Percentiles rank a stretch among this genome's conserved stretches.
These are phyloP conservation scores for Micromesistius poutassou DNA, from an alignment of 2,797 vertebrate species.

Conservation along the genomic window DNA sequence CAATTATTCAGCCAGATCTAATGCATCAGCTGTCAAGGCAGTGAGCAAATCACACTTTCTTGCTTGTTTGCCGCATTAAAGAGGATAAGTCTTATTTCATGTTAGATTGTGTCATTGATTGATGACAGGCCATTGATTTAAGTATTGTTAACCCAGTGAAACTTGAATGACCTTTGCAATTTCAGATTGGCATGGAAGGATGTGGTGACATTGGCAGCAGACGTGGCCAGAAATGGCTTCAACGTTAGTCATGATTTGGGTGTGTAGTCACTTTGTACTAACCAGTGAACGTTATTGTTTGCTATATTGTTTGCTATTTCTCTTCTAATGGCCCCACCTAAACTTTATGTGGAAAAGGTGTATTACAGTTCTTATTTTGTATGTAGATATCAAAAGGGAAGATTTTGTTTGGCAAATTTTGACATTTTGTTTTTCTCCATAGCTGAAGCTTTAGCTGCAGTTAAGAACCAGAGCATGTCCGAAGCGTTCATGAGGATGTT, in stretches of 20 bases:
- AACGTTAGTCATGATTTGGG: conserved; percentile 94
- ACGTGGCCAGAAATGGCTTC: conserved; percentile 88
- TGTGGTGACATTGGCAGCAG: conserved; percentile 80
- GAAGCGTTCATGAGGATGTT: conserved; percentile 82
- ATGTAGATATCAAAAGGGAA: too few species aligned
- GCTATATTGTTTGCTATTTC: too few species aligned
- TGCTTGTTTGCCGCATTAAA: not conserved
- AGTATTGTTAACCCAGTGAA: not conserved
- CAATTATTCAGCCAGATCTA: conserved; percentile 37
- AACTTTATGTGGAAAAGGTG: not conserved
- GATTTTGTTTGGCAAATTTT: too few species aligned
- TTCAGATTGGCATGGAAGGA: conserved; percentile 86
- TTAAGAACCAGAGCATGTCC: conserved; percentile 79
- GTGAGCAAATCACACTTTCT: not conserved
- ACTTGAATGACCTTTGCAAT: conserved; percentile 20
- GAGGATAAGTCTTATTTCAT: not conserved
- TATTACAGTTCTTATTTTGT: not conserved
- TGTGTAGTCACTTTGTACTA: conserved; percentile 51
- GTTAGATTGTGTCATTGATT: not conserved
- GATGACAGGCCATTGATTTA: not conserved
- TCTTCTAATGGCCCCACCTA: not conserved
- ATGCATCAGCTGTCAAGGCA: conserved; percentile 14
- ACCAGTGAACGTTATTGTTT: not conserved
- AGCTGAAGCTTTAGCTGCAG: conserved; percentile 85
- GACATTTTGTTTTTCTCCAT: conserved; percentile 14